phyloP scores from a whole-genome alignment of 2,113 vertebrate genomes.

The Catharus fuscescens region DNA sequence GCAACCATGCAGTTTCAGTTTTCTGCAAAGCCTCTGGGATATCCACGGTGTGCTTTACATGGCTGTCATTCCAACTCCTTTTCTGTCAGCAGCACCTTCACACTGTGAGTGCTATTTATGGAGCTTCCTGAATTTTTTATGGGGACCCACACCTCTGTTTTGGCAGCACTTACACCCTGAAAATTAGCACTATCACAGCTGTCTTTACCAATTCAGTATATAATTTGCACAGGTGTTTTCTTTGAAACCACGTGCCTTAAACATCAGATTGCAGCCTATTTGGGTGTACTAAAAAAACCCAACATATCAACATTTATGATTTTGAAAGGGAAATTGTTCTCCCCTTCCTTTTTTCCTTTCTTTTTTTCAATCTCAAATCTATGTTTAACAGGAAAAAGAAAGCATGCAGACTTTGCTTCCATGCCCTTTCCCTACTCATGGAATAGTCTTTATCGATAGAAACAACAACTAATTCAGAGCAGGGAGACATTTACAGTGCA shows the following conservation, averaged over 20 bases:
- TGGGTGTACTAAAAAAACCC: background rate
- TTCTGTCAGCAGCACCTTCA: background rate
- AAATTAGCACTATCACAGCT: slow-evolving; percentile 37
- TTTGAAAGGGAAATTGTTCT: background rate
- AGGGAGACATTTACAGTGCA: background rate
- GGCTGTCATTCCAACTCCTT: background rate
- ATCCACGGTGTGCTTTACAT: background rate
- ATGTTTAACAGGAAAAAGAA: background rate
- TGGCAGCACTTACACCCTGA: slow-evolving; percentile 23
- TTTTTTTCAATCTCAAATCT: background rate
- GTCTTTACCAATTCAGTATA: background rate
- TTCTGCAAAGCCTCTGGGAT: background rate
- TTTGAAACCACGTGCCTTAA: background rate
- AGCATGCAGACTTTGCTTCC: background rate
- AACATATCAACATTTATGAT: background rate
- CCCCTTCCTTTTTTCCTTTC: background rate
- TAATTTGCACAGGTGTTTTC: background rate
- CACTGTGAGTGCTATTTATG: slow-evolving; percentile 11
- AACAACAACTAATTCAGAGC: background rate
- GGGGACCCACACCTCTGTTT: background rate
- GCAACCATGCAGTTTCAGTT: background rate
- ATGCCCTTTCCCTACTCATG: background rate
- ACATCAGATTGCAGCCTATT: background rate
- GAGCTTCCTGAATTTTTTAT: slow-evolving; percentile 19
- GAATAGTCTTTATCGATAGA: background rate